phyloP scores from a whole-genome alignment of 2,888 invertebrate genomes.

The Drosophila nr. perissopoda region DNA sequence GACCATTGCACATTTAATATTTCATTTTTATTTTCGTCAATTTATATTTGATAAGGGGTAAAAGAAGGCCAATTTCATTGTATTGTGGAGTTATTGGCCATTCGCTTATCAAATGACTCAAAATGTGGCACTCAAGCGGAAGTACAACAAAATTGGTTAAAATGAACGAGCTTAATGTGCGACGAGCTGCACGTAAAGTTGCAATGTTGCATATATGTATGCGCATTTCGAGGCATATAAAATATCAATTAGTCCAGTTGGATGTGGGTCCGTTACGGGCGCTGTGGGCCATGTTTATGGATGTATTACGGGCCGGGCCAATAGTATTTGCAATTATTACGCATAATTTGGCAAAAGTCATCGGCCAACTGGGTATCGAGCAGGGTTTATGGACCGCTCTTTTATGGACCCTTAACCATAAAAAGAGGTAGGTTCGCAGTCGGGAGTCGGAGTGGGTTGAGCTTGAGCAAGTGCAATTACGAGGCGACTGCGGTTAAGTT shows the following conservation, averaged over 20 bases:
- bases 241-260: slow-evolving; percentile 63
- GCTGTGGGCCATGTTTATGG: slow-evolving; percentile 22
- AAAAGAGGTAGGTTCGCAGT: not conserved
- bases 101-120: not conserved
- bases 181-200: not conserved
- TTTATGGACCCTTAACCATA: slow-evolving; percentile 22
- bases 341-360: slow-evolving; percentile 65
- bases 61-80: not conserved
- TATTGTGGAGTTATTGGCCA: not conserved
- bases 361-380: slow-evolving; percentile 21
- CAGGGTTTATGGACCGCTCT: slow-evolving; percentile 15
- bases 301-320: slow-evolving; percentile 31
- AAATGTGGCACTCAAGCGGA: not conserved
- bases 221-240: slow-evolving; percentile 33
- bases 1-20: not conserved
- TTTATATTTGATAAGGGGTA: not conserved
- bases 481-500: not conserved
- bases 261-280: slow-evolving; percentile 16
- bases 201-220: not conserved
- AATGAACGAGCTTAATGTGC: not conserved
- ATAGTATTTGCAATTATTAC: slow-evolving; percentile 68
- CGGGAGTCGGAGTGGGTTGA: not conserved
- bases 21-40: not conserved
- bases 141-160: not conserved
- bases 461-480: slow-evolving; percentile 6